Evolutionary conservation across 2,888 invertebrate genomes (phyloP).

Genomic region (Sphaerophoria rueppellii): DNA sequence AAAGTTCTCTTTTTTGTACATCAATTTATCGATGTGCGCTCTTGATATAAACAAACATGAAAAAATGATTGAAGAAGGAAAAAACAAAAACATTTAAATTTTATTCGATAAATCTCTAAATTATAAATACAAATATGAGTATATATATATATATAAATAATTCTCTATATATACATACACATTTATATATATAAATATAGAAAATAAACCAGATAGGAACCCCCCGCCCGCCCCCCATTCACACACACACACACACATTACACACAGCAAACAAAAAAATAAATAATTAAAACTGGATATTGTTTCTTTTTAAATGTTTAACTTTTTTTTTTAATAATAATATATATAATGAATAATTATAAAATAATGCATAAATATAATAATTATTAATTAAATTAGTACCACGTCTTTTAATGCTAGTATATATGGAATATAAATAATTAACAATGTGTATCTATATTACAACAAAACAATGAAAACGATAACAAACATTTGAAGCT

Average conservation of each 20-base stretch:
- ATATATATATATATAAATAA: constrained; percentile 48
- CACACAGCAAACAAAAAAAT: constrained; percentile 18
- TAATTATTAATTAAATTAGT: constrained; percentile 72
- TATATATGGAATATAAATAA: constrained; percentile 64
- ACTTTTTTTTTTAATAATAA: constrained; percentile 56
- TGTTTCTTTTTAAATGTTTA: constrained; percentile 73
- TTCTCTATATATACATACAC: constrained; percentile 32
- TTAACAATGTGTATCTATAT: constrained; percentile 56
- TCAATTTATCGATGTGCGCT: constrained; percentile 72
- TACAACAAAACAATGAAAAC: constrained; percentile 45
- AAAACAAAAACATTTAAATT: constrained; percentile 39
- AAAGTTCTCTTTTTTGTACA: constrained; percentile 65
- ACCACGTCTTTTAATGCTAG: constrained; percentile 72
- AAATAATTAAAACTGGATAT: constrained; percentile 63
- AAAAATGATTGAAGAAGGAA: constrained; percentile 26
- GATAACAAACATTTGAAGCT: constrained; percentile 61
- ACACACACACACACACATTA: constrained; percentile 29
- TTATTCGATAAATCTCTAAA: constrained; percentile 62
- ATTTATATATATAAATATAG: constrained; percentile 26
- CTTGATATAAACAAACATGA: constrained; percentile 39
- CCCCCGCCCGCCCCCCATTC: not conserved
- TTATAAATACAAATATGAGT: not conserved
- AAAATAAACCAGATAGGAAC: constrained; percentile 37
- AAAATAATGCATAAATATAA: constrained; percentile 74
- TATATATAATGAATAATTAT: constrained; percentile 72